Percentiles rank a stretch among this genome's conserved stretches.
Conservation (phyloP, 2,797 vertebrate genomes). For the Tadarida brasiliensis region DNA sequence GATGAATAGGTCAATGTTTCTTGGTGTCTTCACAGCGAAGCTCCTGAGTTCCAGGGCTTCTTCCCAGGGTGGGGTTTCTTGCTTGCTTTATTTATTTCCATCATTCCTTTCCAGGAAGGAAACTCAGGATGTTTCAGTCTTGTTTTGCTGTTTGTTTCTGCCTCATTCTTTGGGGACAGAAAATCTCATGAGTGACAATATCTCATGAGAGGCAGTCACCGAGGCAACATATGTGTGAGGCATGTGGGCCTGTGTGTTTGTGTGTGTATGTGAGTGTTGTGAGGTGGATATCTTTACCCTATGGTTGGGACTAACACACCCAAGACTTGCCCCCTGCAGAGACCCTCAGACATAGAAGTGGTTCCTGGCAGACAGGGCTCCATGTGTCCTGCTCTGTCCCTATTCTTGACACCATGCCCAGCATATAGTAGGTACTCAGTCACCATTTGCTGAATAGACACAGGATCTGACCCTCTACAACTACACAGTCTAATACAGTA, state of each 20-base stretch:
- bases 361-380: neutral
- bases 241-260: neutral
- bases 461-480: neutral
- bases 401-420: neutral
- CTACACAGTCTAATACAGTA: neutral
- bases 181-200: neutral
- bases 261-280: neutral
- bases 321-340: neutral
- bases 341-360: neutral
- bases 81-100: conserved; percentile 6
- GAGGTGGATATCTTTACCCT: neutral
- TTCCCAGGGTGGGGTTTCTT: neutral
- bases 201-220: neutral
- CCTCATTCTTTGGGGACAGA: conserved; percentile 51
- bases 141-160: neutral
- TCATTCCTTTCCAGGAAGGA: conserved; percentile 17
- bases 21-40: neutral
- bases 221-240: neutral
- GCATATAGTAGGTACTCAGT: neutral
- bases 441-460: neutral
- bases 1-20: neutral
- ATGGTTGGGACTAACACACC: neutral
- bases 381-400: neutral
- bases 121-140: neutral
- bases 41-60: neutral